Percentiles rank a stretch among this genome's conserved stretches.
Evolutionary conservation across 2,888 invertebrate species (phyloP).

Genomic region (Fragum fragum): DNA sequence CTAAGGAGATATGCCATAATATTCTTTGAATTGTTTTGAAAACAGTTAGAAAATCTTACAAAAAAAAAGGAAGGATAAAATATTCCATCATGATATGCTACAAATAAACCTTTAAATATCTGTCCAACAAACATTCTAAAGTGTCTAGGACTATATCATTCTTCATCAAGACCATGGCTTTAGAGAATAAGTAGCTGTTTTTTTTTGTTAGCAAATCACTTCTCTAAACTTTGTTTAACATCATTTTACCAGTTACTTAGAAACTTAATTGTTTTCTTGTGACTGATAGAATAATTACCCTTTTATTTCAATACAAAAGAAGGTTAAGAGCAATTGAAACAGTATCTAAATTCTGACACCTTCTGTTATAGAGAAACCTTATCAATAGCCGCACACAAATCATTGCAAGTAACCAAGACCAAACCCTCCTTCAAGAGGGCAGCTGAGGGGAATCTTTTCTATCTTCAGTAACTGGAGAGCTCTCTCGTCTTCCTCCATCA

Average conservation of each 20-base stretch:
- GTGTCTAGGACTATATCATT: too few relatives aligned
- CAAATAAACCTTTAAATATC: too few relatives aligned
- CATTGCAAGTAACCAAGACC: slow-evolving; percentile 67
- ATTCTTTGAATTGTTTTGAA: too few relatives aligned
- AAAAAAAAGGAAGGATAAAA: too few relatives aligned
- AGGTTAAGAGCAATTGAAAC: slow-evolving; percentile 59
- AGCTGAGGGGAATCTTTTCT: slow-evolving; percentile 71
- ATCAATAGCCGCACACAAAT: slow-evolving; percentile 60
- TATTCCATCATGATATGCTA: too few relatives aligned
- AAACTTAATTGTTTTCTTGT: slow-evolving; percentile 28
- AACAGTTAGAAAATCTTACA: too few relatives aligned
- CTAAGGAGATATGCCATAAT: too few relatives aligned
- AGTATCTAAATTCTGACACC: slow-evolving; percentile 68
- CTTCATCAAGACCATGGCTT: too few relatives aligned
- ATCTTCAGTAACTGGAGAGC: slow-evolving; percentile 68
- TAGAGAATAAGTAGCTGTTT: background rate
- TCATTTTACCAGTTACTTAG: slow-evolving; percentile 25
- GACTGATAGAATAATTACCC: slow-evolving; percentile 37
- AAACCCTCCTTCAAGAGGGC: slow-evolving; percentile 62
- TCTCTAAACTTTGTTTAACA: slow-evolving; percentile 26
- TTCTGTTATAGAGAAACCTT: slow-evolving; percentile 63
- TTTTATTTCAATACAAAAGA: slow-evolving; percentile 42
- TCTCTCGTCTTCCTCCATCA: slow-evolving; percentile 65
- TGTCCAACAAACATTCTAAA: too few relatives aligned
- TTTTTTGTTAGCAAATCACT: slow-evolving; percentile 20